phyloP scores from a whole-genome alignment of 2,113 vertebrate species.

The Pteropus alecto region DNA sequence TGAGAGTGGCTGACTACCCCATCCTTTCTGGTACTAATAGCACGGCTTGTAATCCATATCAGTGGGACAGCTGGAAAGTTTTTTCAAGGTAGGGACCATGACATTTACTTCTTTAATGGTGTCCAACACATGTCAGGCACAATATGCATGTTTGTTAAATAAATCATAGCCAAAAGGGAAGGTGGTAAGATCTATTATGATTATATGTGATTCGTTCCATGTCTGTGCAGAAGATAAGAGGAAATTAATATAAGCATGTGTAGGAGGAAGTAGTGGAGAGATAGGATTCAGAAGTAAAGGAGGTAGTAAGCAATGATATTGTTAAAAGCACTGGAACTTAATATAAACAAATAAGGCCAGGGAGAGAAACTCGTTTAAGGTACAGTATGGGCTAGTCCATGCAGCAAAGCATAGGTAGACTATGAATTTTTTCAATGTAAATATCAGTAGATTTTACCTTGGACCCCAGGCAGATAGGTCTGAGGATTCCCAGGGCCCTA shows the following conservation, averaged over 20 bases:
- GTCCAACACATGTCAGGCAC: not conserved
- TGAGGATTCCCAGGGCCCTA: not conserved
- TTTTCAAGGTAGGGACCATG: not conserved
- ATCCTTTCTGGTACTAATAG: not conserved
- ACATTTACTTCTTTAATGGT: not conserved
- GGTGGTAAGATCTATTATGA: not conserved
- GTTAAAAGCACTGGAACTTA: not conserved
- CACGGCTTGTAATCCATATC: not conserved
- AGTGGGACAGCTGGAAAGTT: not conserved
- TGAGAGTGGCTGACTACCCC: not conserved
- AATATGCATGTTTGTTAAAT: not conserved
- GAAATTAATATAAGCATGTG: not conserved
- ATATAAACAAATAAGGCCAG: not conserved
- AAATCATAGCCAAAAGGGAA: not conserved
- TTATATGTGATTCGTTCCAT: not conserved
- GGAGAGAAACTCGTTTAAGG: conserved; percentile 29
- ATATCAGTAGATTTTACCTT: not conserved
- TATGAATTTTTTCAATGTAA: not conserved
- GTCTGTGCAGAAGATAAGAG: not conserved
- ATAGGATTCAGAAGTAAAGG: not conserved
- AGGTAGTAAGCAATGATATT: not conserved
- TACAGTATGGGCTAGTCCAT: not conserved
- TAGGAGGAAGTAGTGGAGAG: not conserved
- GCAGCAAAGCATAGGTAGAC: not conserved
- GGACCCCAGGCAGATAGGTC: not conserved